Evolutionary conservation across 2,888 invertebrate genomes (phyloP).

Genomic region (Mimas tiliae): DNA sequence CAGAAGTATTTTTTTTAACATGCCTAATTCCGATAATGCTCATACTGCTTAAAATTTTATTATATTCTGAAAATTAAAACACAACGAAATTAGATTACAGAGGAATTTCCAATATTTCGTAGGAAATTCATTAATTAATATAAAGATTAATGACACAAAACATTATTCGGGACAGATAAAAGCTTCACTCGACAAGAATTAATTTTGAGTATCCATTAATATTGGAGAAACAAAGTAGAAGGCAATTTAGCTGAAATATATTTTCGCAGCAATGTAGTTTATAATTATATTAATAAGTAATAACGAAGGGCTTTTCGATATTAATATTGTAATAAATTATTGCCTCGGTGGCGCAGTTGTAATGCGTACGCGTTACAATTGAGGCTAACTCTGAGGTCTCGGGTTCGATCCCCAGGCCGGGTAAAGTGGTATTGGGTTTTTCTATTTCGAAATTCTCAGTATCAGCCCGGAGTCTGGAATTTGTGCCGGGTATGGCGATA

Average conservation of each 20-base stretch:
- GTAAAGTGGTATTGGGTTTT: too few species aligned
- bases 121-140: slow-evolving; percentile 22
- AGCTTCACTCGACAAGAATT: slow-evolving; percentile 39
- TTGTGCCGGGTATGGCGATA: too few species aligned
- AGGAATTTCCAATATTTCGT: slow-evolving; percentile 20
- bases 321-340: slow-evolving; percentile 17
- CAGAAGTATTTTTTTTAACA: too few species aligned
- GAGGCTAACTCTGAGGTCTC: too few species aligned
- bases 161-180: slow-evolving; percentile 35
- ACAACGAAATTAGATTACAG: background rate
- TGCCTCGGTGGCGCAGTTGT: background rate
- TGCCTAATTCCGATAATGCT: too few species aligned
- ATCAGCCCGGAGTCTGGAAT: too few species aligned
- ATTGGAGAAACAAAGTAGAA: slow-evolving; percentile 39
- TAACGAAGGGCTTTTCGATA: slow-evolving; percentile 13
- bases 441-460: too few species aligned
- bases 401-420: too few species aligned
- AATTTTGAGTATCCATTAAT: slow-evolving; percentile 46
- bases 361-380: too few species aligned
- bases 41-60: too few species aligned
- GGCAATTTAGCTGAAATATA: slow-evolving; percentile 41
- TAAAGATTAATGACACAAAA: slow-evolving; percentile 36
- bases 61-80: background rate
- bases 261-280: slow-evolving; percentile 35
- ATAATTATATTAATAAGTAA: slow-evolving; percentile 26